phyloP scores from a whole-genome alignment of 1,140 invertebrate genomes.

The Plectrocnemia conspersa region DNA sequence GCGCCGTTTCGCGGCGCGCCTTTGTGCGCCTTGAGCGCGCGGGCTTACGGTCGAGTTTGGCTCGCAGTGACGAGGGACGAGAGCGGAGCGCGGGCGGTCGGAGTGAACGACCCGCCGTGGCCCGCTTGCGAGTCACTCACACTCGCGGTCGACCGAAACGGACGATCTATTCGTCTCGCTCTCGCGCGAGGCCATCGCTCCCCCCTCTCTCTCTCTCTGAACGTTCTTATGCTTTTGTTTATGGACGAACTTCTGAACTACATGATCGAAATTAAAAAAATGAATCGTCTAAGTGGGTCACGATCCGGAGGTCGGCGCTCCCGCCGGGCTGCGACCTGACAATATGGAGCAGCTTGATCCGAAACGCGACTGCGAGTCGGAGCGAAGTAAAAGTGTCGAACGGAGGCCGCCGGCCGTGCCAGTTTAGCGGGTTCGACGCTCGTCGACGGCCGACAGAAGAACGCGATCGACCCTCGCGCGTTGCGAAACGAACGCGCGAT shows the following conservation, averaged over 20 bases:
- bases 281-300: constrained; percentile 14
- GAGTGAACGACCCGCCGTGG: constrained; percentile 51
- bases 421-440: constrained; percentile 32
- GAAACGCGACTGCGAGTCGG: constrained; percentile 16
- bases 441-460: constrained; percentile 21
- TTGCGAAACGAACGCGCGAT: constrained; percentile 3
- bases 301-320: constrained; percentile 26
- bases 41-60: constrained; percentile 7
- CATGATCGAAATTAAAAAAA: background rate
- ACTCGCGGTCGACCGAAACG: constrained; percentile 21
- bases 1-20: constrained; percentile 11
- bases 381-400: constrained; percentile 38
- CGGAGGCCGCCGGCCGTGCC: constrained; percentile 26
- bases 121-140: constrained; percentile 47
- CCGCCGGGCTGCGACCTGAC: constrained; percentile 13
- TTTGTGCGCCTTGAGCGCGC: background rate
- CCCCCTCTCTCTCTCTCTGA: constrained; percentile 19
- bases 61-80: constrained; percentile 11
- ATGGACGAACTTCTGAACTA: background rate
- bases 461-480: constrained; percentile 5
- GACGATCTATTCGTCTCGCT: constrained; percentile 21
- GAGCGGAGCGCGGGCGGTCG: constrained; percentile 25
- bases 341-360: constrained; percentile 27
- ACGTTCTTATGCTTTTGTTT: too few species aligned
- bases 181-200: constrained; percentile 19